Conservation (phyloP, 2,113 vertebrate species). For the Eptesicus fuscus region DNA sequence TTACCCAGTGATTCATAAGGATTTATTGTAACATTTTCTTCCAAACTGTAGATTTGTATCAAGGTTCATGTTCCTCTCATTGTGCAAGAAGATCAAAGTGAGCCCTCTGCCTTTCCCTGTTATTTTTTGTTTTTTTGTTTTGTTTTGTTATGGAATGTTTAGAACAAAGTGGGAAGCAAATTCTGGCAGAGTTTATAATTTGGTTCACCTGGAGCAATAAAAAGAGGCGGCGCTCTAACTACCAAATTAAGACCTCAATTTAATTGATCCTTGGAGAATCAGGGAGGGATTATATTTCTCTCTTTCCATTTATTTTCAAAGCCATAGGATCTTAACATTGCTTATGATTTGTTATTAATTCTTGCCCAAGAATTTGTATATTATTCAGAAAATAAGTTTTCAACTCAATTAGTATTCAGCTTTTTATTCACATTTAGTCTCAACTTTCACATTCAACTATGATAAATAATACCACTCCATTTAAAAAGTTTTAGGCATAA, state of each 20-base stretch:
- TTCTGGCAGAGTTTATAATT: not conserved
- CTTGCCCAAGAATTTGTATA: not conserved
- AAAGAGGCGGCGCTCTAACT: not conserved
- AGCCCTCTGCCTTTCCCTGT: not conserved
- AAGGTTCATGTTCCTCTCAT: not conserved
- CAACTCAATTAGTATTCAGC: not conserved
- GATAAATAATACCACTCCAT: not conserved
- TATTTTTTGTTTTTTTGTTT: not conserved
- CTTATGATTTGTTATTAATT: not conserved
- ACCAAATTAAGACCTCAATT: not conserved
- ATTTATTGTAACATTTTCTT: conserved; percentile 20
- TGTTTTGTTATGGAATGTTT: not conserved
- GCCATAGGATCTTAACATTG: not conserved
- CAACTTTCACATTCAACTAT: conserved; percentile 1
- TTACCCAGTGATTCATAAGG: not conserved
- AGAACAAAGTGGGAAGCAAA: not conserved
- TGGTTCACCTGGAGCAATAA: not conserved
- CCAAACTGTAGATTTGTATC: conserved; percentile 9
- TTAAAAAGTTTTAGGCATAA: not conserved
- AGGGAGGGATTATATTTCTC: not conserved
- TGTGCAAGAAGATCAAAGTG: not conserved
- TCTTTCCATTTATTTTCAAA: not conserved
- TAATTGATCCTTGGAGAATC: not conserved
- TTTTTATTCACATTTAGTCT: conserved; percentile 12
- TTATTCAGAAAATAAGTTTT: conserved; percentile 3